Evolutionary conservation across 2,888 invertebrate genomes (phyloP).

Genomic region (Eulithis prunata): DNA sequence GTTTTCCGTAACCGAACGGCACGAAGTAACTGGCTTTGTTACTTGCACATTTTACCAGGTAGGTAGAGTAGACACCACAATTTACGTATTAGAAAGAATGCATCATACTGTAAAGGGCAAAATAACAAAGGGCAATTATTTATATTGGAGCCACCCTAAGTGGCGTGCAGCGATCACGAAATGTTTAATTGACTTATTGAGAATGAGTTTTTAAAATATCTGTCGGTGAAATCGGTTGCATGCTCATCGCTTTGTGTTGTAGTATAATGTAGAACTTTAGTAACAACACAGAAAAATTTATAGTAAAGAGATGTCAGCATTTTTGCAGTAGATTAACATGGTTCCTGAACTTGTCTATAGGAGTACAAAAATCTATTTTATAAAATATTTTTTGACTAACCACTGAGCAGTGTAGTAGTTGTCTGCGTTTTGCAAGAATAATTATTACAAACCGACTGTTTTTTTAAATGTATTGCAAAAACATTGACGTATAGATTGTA

Average conservation of each 20-base stretch:
- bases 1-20: no score
- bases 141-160: slow-evolving; percentile 74
- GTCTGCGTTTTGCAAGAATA: no score
- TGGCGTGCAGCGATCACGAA: slow-evolving; percentile 75
- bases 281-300: neutral
- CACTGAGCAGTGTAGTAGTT: no score
- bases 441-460: no score
- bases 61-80: slow-evolving; percentile 19
- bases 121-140: slow-evolving; percentile 79
- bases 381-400: no score
- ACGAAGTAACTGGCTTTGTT: neutral
- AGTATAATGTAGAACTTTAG: slow-evolving; percentile 50
- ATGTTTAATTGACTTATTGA: slow-evolving; percentile 84
- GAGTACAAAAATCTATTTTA: no score
- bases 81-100: slow-evolving; percentile 36
- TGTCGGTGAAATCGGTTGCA: slow-evolving; percentile 68
- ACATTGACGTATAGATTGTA: no score
- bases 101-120: slow-evolving; percentile 59
- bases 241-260: slow-evolving; percentile 59
- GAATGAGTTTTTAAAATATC: slow-evolving; percentile 79
- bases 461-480: no score
- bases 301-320: no score
- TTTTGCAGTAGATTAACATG: no score
- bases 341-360: no score
- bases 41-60: neutral